These are phyloP conservation scores for Spilosoma lubricipeda DNA, from an alignment of 2,888 invertebrate genomes.

Conservation along the genomic window DNA sequence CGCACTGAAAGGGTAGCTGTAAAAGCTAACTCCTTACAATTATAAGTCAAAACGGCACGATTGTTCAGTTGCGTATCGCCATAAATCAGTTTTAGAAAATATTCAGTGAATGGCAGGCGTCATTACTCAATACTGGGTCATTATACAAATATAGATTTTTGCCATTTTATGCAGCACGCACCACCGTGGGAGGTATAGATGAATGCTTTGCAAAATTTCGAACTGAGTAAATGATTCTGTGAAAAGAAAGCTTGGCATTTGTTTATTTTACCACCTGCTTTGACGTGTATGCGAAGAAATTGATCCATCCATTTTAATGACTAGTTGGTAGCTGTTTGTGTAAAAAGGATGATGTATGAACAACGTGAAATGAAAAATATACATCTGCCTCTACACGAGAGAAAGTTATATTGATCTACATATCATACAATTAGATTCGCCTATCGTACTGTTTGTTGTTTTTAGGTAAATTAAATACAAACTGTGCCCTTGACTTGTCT, in stretches of 20 bases:
- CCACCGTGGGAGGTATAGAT: constrained; percentile 78
- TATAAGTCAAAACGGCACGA: constrained; percentile 79
- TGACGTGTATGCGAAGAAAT: constrained; percentile 41
- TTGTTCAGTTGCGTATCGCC: constrained; percentile 83
- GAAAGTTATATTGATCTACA: constrained; percentile 8
- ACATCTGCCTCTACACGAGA: constrained; percentile 6
- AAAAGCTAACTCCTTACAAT: constrained; percentile 69
- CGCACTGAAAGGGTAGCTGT: constrained; percentile 79
- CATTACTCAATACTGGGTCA: constrained; percentile 82
- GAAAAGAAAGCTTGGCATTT: constrained; percentile 81
- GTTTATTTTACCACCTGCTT: constrained; percentile 70
- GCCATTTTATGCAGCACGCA: constrained; percentile 83
- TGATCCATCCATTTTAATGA: constrained; percentile 35
- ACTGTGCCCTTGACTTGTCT: constrained; percentile 11
- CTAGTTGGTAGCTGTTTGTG: constrained; percentile 7
- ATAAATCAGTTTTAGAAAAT: constrained; percentile 83
- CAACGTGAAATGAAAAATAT: constrained; percentile 5
- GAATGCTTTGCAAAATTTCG: constrained; percentile 70
- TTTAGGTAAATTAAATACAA: constrained; percentile 10
- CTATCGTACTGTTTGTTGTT: constrained; percentile 2
- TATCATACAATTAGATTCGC: constrained; percentile 6
- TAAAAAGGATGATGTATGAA: constrained; percentile 1
- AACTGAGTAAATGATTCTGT: constrained; percentile 65
- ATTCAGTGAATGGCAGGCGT: constrained; percentile 70
- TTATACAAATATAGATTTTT: constrained; percentile 86